Evolutionary conservation across 2,113 vertebrate species (phyloP), one percentile per base, ranked within the genome.

Genomic region (Xyliphius kryptos): DNA sequence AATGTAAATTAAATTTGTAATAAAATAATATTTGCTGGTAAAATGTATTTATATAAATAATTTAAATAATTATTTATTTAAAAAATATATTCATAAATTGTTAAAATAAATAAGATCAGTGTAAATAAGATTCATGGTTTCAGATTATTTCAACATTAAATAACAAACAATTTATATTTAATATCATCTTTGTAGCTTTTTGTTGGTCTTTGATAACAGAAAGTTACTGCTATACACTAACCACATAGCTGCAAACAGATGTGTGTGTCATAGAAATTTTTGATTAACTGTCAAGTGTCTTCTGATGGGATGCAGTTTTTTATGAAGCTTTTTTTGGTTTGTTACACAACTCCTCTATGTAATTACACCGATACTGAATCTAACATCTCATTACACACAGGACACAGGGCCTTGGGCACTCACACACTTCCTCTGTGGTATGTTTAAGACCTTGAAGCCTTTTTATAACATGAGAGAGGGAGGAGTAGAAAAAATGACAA

Each of bases 211-310:
- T 41, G 36, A 41, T 62, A 50, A 26, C 20, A 46, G 61, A 50
- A 64, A 47, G 62, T 46, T 15, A 47, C 40, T 37, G 22, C 13
- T 55, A 37, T 7, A 47, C 21, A 37, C 9, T 62, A 55, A 64
- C 54, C 50, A 32, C 61, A 54, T 41, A 63, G 61, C 51, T 64
- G 52, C 52, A 64, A 26, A 64, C 62, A 64, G 62, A 43, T 37
- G 60, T 62, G 48, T 20, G 10, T n/a, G 61, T 63, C n/a, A 46
- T 12, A 44, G 51, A 16, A 47, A 46, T 40, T 22, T 37, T 16
- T 64, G 22, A 64, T 64, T 9, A 47, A 55, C 41, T 37, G 21
- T 22, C 11, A 46, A 51, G 61, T 26, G 20, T 55, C 46, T 36
- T 26, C 11, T 2, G 22, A 16, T 36, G 22, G 1, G 16, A 38